Evolutionary conservation across 2,797 vertebrate genomes (phyloP), one percentile per base, ranked within the genome.

Genomic region (Rhynchotus rufescens): DNA sequence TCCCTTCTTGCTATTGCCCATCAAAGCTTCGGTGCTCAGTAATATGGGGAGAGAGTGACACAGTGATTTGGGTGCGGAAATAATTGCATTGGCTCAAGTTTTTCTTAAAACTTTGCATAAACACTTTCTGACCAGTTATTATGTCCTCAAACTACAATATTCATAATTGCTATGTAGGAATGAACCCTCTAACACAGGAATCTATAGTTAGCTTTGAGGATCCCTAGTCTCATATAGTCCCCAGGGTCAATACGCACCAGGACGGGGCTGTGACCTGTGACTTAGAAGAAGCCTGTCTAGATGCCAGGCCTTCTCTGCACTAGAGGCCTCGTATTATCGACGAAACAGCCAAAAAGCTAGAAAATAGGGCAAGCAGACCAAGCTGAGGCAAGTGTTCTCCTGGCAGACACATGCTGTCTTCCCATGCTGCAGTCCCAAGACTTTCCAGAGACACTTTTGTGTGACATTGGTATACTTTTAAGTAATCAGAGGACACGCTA

Each of bases 341-440:
- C 76, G 15, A 15, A 84, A 80, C 80, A 92, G 80, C 86, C 93
- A 94, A 72, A 89, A 92, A 83, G 73, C 30, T 16, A 49, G 52
- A 78, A 95, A 90, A 82, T 17, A 86, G 80, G 89, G 86, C 91
- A 94, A 61, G 23, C 28, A 84, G 80, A 84, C 86, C 88, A 73
- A 11, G 2, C 28, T 74, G 84, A 94, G 64, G 67, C 79, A 62
- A 89, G 67, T 26, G 54, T 22, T 61, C 79, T 64, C 77, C 93
- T 83, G 64, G 90, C 76, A 91, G 88, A 84, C 84, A 81, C 86
- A 67, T 0, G 45, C 91, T 85, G 76, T 4, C 81, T 19, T 66
- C 62, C 42, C 21, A 1, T 51, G 69, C 69, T 2, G 6, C 64
- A 61, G 52, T 0, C 73, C 93, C 40, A 67, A 73, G 81, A 42